These are phyloP conservation scores for Actias luna DNA, from an alignment of 2,888 invertebrate species.

Conservation along the genomic window DNA sequence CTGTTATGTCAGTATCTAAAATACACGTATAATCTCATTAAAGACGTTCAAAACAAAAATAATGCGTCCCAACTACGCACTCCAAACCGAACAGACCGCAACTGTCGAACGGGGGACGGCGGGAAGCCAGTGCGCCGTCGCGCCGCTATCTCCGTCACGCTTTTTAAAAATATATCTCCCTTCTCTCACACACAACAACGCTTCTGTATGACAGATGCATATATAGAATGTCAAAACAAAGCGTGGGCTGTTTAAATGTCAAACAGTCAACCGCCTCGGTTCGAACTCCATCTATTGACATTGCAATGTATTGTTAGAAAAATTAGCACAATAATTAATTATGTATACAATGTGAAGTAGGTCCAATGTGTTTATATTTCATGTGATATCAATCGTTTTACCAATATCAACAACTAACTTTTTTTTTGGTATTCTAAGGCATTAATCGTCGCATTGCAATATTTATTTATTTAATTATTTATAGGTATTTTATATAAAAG, in stretches of 20 bases:
- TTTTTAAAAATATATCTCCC: constrained; percentile 30
- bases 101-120: constrained; percentile 73
- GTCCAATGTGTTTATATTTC: not conserved
- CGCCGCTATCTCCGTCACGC: constrained; percentile 55
- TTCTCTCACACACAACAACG: constrained; percentile 53
- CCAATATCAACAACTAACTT: not conserved
- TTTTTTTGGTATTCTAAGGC: not conserved
- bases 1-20: constrained; percentile 35
- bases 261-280: constrained; percentile 53
- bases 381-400: not conserved
- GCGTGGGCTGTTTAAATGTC: constrained; percentile 72
- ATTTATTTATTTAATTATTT: not conserved
- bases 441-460: not conserved
- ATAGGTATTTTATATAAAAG: no score
- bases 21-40: constrained; percentile 29
- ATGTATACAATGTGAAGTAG: not conserved
- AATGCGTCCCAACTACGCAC: constrained; percentile 55
- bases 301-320: constrained; percentile 27
- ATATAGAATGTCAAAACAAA: constrained; percentile 74
- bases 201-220: constrained; percentile 61
- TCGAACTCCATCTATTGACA: constrained; percentile 52
- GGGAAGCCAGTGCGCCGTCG: constrained; percentile 76
- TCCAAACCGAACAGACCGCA: constrained; percentile 68
- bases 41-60: constrained; percentile 50
- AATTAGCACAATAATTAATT: constrained; percentile 34